Percentiles rank a stretch among this genome's conserved stretches.
Evolutionary conservation across 2,888 invertebrate genomes (phyloP).

Genomic region (Pristionchus mayeri): DNA sequence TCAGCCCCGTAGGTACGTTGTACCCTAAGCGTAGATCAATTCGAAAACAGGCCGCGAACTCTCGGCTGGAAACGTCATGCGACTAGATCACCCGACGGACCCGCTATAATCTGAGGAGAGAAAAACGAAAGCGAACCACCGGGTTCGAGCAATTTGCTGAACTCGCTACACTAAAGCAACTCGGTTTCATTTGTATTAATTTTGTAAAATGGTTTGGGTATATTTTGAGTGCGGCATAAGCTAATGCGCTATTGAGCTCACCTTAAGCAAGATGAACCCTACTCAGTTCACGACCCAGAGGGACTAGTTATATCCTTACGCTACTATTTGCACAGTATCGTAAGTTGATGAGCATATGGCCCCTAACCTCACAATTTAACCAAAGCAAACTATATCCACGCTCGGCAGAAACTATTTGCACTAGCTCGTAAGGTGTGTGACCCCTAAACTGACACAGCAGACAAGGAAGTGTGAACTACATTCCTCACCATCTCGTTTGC

Average conservation of each 20-base stretch:
- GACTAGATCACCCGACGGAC: background rate
- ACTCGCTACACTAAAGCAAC: background rate
- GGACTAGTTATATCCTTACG: too few relatives aligned
- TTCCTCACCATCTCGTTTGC: background rate
- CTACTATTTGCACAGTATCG: too few relatives aligned
- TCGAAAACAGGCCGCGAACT: background rate
- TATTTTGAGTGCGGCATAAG: too few relatives aligned
- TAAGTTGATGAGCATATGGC: too few relatives aligned
- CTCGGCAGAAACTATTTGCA: background rate
- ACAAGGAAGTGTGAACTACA: slow-evolving; percentile 3
- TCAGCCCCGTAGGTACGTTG: too few relatives aligned
- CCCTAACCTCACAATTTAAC: too few relatives aligned
- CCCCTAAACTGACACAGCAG: background rate
- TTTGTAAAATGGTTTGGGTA: too few relatives aligned
- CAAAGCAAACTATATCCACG: too few relatives aligned
- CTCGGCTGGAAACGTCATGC: background rate
- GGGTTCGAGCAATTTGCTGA: background rate
- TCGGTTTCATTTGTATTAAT: too few relatives aligned
- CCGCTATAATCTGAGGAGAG: background rate
- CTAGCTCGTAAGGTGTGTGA: background rate
- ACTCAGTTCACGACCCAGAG: too few relatives aligned
- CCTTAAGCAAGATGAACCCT: too few relatives aligned
- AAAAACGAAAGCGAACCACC: background rate
- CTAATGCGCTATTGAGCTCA: too few relatives aligned
- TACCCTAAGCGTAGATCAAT: background rate